Conservation (phyloP, 2,888 invertebrate genomes). For the Camptogramma bilineatum region DNA sequence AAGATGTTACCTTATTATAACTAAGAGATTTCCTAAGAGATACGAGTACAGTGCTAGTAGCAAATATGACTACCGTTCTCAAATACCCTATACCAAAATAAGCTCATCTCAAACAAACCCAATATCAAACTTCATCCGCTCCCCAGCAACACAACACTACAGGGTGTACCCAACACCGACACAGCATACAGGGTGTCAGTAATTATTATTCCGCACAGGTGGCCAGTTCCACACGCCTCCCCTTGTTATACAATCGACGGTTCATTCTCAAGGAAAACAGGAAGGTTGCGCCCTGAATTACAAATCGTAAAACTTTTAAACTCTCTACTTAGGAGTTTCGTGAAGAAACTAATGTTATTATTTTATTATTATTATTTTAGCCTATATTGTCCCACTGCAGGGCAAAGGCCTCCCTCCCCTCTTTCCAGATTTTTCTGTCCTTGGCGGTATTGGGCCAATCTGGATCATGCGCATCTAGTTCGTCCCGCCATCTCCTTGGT, state of each 20-base stretch:
- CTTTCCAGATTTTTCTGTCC: no score
- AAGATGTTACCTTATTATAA: no score
- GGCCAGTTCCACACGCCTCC: conserved; percentile 37
- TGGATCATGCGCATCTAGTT: no score
- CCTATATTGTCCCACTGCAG: no score
- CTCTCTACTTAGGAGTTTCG: conserved; percentile 3
- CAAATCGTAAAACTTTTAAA: conserved; percentile 24
- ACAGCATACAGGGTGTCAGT: conserved; percentile 14
- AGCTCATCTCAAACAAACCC: conserved; percentile 1
- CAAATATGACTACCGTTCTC: neutral
- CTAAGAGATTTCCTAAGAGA: no score
- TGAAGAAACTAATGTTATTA: no score
- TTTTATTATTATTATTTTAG: no score
- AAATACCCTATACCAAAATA: neutral
- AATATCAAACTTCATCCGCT: conserved; percentile 4
- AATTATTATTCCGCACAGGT: conserved; percentile 43
- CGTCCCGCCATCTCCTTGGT: no score
- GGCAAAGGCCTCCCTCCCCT: no score
- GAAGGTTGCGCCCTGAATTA: conserved; percentile 18
- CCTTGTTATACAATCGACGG: conserved; percentile 22
- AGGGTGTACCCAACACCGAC: conserved; percentile 11
- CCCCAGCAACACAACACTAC: conserved; percentile 4
- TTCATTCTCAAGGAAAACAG: conserved; percentile 30
- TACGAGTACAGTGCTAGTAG: no score
- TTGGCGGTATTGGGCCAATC: no score